Evolutionary conservation across 2,888 invertebrate genomes (phyloP).

Genomic region (Aelia acuminata): DNA sequence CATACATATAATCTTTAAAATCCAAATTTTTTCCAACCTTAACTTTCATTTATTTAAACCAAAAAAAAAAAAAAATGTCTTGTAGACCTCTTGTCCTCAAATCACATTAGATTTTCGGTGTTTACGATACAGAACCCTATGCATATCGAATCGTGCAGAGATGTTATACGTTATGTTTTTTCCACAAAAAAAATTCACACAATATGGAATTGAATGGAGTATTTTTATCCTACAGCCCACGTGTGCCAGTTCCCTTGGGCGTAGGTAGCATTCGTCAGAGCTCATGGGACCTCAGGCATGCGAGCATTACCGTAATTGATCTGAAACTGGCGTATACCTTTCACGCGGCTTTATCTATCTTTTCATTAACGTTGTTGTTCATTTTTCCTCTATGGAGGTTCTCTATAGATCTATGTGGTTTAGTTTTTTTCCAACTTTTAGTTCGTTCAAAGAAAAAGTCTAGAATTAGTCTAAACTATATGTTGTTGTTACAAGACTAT

Average conservation of each 20-base stretch:
- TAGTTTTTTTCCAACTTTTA: no score
- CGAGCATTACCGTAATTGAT: slow-evolving; percentile 22
- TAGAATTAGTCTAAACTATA: no score
- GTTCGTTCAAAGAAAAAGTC: no score
- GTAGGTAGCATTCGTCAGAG: neutral
- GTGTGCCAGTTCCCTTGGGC: neutral
- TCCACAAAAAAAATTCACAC: neutral
- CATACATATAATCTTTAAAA: no score
- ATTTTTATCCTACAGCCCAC: neutral
- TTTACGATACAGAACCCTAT: neutral
- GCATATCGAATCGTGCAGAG: neutral
- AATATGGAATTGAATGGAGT: neutral
- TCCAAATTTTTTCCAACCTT: no score
- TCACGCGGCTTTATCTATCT: no score
- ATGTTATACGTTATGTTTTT: neutral
- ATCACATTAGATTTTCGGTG: no score
- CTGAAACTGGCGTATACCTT: neutral
- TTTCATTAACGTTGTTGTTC: no score
- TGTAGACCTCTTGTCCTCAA: neutral
- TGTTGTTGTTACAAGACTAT: no score
- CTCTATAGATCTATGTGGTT: no score
- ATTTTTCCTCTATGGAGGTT: no score
- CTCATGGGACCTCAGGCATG: neutral
- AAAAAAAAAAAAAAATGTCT: neutral
- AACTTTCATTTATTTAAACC: no score